Conservation (phyloP, 2,888 invertebrate genomes). For the Cataglyphis rosenhaueri region DNA sequence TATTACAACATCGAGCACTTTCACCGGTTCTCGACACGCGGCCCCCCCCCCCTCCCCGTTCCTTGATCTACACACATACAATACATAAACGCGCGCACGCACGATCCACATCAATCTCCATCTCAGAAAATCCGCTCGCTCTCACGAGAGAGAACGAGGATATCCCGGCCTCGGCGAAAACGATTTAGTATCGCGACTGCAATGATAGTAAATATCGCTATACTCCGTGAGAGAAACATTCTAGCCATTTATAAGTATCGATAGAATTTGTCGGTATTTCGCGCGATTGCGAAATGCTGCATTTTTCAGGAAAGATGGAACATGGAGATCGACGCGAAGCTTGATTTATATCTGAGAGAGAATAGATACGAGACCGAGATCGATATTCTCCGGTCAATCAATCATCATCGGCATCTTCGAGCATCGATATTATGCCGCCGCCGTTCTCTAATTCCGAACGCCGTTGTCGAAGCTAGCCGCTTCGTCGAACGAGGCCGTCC, state of each 20-base stretch:
- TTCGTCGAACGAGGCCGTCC: slow-evolving; percentile 70
- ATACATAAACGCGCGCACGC: background rate
- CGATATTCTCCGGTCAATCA: slow-evolving; percentile 34
- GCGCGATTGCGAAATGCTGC: slow-evolving; percentile 11
- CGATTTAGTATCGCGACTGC: background rate
- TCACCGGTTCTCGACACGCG: slow-evolving; percentile 30
- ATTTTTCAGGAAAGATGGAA: background rate
- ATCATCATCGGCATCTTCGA: slow-evolving; percentile 25
- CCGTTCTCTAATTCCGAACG: slow-evolving; percentile 36
- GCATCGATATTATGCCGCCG: slow-evolving; percentile 38
- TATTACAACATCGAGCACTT: slow-evolving; percentile 44
- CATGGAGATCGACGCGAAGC: background rate
- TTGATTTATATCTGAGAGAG: background rate
- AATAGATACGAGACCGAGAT: background rate
- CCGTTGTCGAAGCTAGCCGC: slow-evolving; percentile 1
- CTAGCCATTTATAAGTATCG: slow-evolving; percentile 24
- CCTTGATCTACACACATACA: background rate
- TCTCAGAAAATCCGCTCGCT: slow-evolving; percentile 44
- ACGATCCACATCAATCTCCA: slow-evolving; percentile 30
- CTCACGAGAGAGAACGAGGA: slow-evolving; percentile 22
- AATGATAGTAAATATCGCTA: slow-evolving; percentile 8
- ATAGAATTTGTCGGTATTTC: slow-evolving; percentile 15
- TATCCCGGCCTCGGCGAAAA: slow-evolving; percentile 6
- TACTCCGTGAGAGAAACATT: slow-evolving; percentile 15
- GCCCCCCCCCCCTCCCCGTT: background rate